Base-by-base conservation (phyloP, 2,797 vertebrate genomes). In the Halcyon chelicuti region DNA sequence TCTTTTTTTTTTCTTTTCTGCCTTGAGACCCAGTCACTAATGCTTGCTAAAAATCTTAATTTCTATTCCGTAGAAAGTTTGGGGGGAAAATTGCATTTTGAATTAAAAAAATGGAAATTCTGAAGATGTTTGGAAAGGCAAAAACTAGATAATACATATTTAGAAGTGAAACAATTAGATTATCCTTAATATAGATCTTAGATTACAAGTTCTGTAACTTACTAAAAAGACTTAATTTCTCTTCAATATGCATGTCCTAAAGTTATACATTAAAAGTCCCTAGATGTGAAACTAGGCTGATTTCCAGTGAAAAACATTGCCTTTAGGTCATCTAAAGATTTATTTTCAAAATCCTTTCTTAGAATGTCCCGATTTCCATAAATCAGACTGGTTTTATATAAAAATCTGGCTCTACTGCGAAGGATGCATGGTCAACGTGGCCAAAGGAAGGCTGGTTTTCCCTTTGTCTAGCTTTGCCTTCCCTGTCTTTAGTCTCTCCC, bases 11-110 rank as follows among this genome's bases (percentile, higher is more conserved):
- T 55, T 61, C 2, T 52, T 58, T 66, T n/a, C 21, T 3, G 2
- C 22, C 25, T 47, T 44, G 12, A 28, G 75, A 55, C 15, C 12
- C 49, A 21, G 17, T 25, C 26, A 57, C 12, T 66, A 46, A 40
- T 75, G 20, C 18, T 37, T 57, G 22, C 9, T 39, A 57, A 72
- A 87, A 90, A 51, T 52, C 5, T 66, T 46, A 68, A 61, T 40
- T 84, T 82, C 4, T 72, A 55, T 44, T 68, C 17, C 5, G 35
- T 14, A 40, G 10, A 73, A 65, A 29, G 33, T 42, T 4, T 13
- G 0, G 5, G 28, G 28, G 1, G 66, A 8, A 71, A 7, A 12
- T 9, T 2, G 15, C 1, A 1, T 28, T 92, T 74, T 81, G 12
- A 42, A 12, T 47, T 39, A 12, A 39, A 44, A 1, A 62, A 80